phyloP scores from a whole-genome alignment of 2,113 vertebrate species.

The Albula goreensis region DNA sequence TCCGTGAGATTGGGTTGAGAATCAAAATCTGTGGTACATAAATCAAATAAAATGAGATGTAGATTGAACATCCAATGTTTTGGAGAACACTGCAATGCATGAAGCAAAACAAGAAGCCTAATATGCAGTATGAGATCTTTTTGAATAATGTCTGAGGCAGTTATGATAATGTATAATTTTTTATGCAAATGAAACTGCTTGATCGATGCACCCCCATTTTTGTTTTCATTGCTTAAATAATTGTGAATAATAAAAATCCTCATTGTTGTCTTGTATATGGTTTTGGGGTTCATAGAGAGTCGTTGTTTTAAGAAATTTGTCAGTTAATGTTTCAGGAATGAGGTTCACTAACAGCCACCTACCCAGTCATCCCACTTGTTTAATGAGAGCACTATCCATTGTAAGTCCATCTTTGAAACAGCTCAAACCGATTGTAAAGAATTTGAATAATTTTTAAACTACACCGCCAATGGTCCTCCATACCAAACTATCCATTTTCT shows the following conservation, averaged over 20 bases:
- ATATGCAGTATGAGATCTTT: not conserved
- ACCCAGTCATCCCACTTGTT: too few species aligned
- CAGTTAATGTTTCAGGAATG: not conserved
- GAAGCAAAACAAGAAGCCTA: not conserved
- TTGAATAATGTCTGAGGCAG: not conserved
- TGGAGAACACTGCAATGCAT: not conserved
- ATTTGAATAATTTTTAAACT: not conserved
- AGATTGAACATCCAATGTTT: not conserved
- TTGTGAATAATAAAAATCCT: not conserved
- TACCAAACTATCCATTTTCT: not conserved
- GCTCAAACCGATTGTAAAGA: not conserved
- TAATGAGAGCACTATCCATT: not conserved
- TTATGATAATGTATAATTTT: not conserved
- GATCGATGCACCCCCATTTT: not conserved
- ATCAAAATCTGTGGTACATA: not conserved
- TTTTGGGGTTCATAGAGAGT: not conserved
- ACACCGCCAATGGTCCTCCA: not conserved
- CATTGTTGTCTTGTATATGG: not conserved
- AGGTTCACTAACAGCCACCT: not conserved
- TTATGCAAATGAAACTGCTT: not conserved
- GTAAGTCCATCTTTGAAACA: not conserved
- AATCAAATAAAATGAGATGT: constrained; percentile 1
- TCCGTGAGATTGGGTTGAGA: too few species aligned
- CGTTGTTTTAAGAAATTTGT: not conserved
- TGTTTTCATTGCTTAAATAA: not conserved